phyloP scores from a whole-genome alignment of 2,113 vertebrate species.

The Reinhardtius hippoglossoides region DNA sequence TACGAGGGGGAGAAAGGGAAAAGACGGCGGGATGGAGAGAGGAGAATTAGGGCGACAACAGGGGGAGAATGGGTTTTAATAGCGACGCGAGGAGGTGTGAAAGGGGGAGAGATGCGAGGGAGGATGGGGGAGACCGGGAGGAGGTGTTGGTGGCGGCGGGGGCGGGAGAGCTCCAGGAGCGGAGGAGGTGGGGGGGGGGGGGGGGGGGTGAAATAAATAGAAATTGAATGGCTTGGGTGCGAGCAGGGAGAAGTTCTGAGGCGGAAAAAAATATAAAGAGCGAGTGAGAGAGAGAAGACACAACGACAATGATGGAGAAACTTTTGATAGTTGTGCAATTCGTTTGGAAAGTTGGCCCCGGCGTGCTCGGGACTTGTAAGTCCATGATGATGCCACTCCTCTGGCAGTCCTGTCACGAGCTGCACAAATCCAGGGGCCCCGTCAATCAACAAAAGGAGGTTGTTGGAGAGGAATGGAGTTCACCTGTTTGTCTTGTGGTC shows the following conservation, averaged over 20 bases:
- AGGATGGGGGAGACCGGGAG: constrained; percentile 63
- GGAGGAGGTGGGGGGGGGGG: constrained; percentile 5
- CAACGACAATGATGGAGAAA: constrained; percentile 84
- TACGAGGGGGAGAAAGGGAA: constrained; percentile 48
- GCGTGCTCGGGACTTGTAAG: constrained; percentile 70
- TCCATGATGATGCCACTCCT: constrained; percentile 79
- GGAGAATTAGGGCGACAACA: constrained; percentile 68
- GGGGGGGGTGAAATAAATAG: constrained; percentile 77
- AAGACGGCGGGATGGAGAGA: constrained; percentile 56
- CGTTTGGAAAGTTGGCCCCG: constrained; percentile 80
- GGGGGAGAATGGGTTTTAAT: constrained; percentile 76
- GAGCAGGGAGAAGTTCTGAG: constrained; percentile 80
- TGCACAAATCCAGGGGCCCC: constrained; percentile 64
- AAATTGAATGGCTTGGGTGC: constrained; percentile 84
- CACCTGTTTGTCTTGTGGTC: constrained; percentile 68
- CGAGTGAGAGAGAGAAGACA: constrained; percentile 70
- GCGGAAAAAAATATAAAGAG: constrained; percentile 82
- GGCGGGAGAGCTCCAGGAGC: neutral
- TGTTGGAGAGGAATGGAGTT: constrained; percentile 68
- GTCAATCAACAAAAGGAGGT: constrained; percentile 75
- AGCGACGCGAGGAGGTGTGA: constrained; percentile 75
- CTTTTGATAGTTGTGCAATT: constrained; percentile 84
- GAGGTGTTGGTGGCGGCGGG: constrained; percentile 28
- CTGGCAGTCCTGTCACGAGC: constrained; percentile 76
- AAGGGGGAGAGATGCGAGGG: constrained; percentile 72